Base-by-base conservation (phyloP, 2,113 vertebrate genomes). In the Tauraco erythrolophus region DNA sequence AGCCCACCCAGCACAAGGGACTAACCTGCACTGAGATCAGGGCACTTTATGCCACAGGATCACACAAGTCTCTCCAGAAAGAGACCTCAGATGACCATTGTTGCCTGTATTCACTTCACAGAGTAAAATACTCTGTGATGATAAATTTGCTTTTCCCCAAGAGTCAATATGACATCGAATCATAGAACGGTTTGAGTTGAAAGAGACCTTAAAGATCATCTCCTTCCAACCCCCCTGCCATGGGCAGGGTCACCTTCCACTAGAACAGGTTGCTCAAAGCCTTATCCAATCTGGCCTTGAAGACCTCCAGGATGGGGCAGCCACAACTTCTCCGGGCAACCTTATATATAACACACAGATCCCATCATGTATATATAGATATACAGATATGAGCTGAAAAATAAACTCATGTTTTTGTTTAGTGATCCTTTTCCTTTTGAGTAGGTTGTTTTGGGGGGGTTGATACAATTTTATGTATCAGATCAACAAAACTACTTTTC, bases 1-100 rank as follows among this genome's bases (percentile, higher is more conserved):
- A 41, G 22, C 23, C 33, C 21, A 61, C 5, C 37, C 66, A 33
- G 56, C 37, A 22, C 0, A 0, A 39, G 30, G 13, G 12, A 69
- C n/a, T 41, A 8, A 50, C 17, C 50, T 39, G 19, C 23, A 2
- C 35, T 7, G 25, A 69, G 48, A 11, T 6, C 68, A 84, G 60
- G 64, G 35, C 25, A 39, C 19, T 43, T 74, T 7, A 28, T 33
- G 50, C 54, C 56, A 21, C 28, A 46, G 39, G 33, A 57, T 7
- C 39, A 64, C 62, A 35, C 6, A 1, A 13, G 2, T 6, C 19
- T 48, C 30, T 65, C 27, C 10, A 18, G 50, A 27, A 81, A 53
- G 71, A 54, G 13, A 64, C 11, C 41, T 65, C 28, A 21, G 45
- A 46, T 43, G 43, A 9, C 14, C 2, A 2, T 17, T 23, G 11